These are phyloP conservation scores for Centropyge bicolor DNA, from an alignment of 2,797 vertebrate genomes.

Conservation along the genomic window DNA sequence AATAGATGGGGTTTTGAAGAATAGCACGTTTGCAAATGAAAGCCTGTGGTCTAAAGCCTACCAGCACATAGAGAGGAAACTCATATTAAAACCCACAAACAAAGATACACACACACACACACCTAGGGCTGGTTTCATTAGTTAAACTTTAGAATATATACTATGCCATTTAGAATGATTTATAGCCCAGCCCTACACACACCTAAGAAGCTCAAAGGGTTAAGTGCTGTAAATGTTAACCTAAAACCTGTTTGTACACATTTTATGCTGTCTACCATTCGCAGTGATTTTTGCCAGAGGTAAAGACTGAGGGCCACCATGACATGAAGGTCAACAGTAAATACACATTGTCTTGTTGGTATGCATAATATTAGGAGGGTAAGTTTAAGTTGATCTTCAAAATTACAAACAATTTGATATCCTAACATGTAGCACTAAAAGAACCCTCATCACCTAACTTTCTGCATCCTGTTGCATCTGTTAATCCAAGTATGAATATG, in stretches of 20 bases:
- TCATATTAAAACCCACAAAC: neutral
- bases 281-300: neutral
- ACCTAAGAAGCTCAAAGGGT: neutral
- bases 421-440: neutral
- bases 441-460: too few species aligned
- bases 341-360: neutral
- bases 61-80: conserved; percentile 6
- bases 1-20: neutral
- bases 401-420: neutral
- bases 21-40: neutral
- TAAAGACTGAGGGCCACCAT: neutral
- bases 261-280: conserved; percentile 14
- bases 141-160: too few species aligned
- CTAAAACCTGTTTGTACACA: conserved; percentile 37
- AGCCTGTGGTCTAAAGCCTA: neutral
- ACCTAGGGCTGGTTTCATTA: too few species aligned
- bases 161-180: too few species aligned
- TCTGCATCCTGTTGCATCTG: neutral
- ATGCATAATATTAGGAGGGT: neutral
- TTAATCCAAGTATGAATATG: neutral
- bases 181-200: neutral
- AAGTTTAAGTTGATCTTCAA: neutral
- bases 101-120: neutral
- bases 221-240: conserved; percentile 7
- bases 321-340: neutral